phyloP scores from a whole-genome alignment of 2,888 invertebrate genomes.

The Ichneumoninae sp. region DNA sequence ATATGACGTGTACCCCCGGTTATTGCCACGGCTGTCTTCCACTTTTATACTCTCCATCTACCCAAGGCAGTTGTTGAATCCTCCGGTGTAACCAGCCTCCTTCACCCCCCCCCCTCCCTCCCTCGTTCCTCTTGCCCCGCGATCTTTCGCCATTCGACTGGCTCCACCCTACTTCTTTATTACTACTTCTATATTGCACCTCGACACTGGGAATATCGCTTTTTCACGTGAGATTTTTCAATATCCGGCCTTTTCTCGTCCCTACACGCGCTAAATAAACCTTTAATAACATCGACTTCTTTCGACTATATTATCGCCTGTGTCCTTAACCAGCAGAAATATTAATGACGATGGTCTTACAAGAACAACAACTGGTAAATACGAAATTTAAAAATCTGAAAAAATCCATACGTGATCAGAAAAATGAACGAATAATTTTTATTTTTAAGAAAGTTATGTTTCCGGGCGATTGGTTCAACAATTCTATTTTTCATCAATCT shows the following conservation, averaged over 20 bases:
- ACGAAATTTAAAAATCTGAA: too few relatives aligned
- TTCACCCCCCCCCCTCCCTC: neutral
- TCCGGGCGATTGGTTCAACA: too few relatives aligned
- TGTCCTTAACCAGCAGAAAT: too few relatives aligned
- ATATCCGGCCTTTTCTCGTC: constrained; percentile 42
- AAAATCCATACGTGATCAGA: too few relatives aligned
- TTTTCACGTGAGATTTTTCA: constrained; percentile 67
- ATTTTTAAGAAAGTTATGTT: too few relatives aligned
- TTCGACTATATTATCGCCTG: neutral
- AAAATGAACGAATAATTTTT: too few relatives aligned
- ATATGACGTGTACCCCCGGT: constrained; percentile 76
- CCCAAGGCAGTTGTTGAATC: constrained; percentile 40
- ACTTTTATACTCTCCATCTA: constrained; percentile 51
- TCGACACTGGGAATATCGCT: constrained; percentile 57
- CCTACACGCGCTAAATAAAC: constrained; percentile 35
- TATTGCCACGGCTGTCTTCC: constrained; percentile 72
- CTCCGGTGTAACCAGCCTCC: constrained; percentile 38
- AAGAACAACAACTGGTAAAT: too few relatives aligned
- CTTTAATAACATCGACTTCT: constrained; percentile 31
- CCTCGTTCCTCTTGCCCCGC: constrained; percentile 42
- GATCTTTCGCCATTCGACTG: constrained; percentile 16
- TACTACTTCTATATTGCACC: too few relatives aligned
- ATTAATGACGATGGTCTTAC: too few relatives aligned
- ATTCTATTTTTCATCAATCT: too few relatives aligned
- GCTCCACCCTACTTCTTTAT: constrained; percentile 41